A percentile compares a stretch with the other conserved stretches of the same genome.
Evolutionary conservation across 1,140 invertebrate species (phyloP).

Genomic region (Ceratosolen solmsi): DNA sequence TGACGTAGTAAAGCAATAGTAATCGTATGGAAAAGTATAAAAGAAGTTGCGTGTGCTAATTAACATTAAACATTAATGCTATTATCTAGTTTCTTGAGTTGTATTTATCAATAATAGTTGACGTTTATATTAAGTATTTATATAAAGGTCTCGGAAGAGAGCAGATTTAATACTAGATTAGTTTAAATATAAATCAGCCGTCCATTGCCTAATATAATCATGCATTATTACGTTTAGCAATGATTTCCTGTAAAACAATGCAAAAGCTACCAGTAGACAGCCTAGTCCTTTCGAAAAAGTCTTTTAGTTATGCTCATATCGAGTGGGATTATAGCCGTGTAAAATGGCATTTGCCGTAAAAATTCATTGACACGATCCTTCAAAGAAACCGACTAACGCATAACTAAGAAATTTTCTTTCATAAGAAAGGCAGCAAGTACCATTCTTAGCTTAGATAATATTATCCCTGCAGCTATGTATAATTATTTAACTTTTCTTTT

Average conservation of each 20-base stretch:
- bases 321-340: no score
- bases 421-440: constrained; percentile 40
- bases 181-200: constrained; percentile 32
- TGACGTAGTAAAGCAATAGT: constrained; percentile 24
- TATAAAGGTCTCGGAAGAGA: constrained; percentile 7
- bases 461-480: constrained; percentile 33
- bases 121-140: neutral
- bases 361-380: no score
- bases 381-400: neutral
- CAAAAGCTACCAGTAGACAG: constrained; percentile 51
- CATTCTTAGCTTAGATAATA: constrained; percentile 44
- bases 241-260: constrained; percentile 42
- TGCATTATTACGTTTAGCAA: constrained; percentile 43
- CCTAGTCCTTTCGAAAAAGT: constrained; percentile 42
- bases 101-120: constrained; percentile 6
- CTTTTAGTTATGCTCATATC: constrained; percentile 26
- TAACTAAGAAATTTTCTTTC: constrained; percentile 31
- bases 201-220: constrained; percentile 28
- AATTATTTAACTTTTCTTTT: constrained; percentile 36
- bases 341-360: no score
- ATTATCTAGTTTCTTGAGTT: constrained; percentile 17
- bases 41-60: neutral
- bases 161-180: constrained; percentile 32
- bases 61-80: neutral
- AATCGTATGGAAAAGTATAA: neutral